Evolutionary conservation across 2,113 vertebrate species (phyloP), one percentile per base, ranked within the genome.

Genomic region (Perca fluviatilis): DNA sequence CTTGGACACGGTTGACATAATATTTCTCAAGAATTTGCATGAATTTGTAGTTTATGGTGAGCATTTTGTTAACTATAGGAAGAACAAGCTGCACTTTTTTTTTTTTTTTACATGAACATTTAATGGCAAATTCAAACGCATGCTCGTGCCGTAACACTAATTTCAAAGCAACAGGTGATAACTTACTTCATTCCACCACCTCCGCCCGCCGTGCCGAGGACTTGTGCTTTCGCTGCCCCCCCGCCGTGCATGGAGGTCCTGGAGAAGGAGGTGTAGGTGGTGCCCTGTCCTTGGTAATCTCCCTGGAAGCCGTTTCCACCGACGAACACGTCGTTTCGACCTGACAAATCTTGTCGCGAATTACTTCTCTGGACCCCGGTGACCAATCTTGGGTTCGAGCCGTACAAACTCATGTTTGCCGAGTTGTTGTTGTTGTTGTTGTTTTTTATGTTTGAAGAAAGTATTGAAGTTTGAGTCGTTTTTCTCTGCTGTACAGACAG

Each of bases 301-400:
- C 43, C 75, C 2, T 74, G 81, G 66, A 64, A 86, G 67, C 91
- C 74, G 86, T 94, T 94, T 6, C 93, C 92, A 50, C 90, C 77
- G 43, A 8, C 2, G 50, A 87, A 76, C 3, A 75, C 64, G 0
- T 94, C 92, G 75, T 70, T 88, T 57, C 40, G 40, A 43, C 40
- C 40, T 43, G 7, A 43, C 79, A 96, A 77, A 43, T 96, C 95
- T 62, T 80, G 89, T 6, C 93, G 83, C 0, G 95, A 95, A 43
- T 56, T 88, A 60, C 86, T 88, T 53, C 92, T 91, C 25, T 8
- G 89, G 40, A 86, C 74, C 47, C 91, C 16, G 13, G 68, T 46
- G 21, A 74, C 6, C 43, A 93, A 66, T 21, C 46, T 88, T 0
- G 79, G 9, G 0, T 66, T 86, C 4, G 95, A 95, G 1, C 90